Conservation (phyloP, 2,888 invertebrate genomes). For the Micropterix aruncella region DNA sequence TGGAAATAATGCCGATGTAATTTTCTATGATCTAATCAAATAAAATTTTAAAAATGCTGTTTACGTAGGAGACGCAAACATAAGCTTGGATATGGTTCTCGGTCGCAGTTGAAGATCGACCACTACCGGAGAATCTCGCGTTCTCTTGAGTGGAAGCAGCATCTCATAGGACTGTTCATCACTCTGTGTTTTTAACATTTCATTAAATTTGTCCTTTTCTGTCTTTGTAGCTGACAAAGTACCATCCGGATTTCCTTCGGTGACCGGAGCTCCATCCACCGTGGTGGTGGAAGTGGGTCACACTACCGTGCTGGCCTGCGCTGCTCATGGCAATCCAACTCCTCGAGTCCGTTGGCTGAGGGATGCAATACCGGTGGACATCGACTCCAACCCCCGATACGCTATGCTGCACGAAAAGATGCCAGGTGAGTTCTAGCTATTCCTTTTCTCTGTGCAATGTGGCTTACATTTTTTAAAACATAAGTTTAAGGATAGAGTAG, state of each 20-base stretch:
- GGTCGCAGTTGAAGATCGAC: too few species aligned
- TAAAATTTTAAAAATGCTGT: too few species aligned
- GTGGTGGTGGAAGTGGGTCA: slow-evolving; percentile 95
- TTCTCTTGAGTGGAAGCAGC: too few species aligned
- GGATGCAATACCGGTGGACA: slow-evolving; percentile 81
- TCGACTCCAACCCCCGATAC: slow-evolving; percentile 69
- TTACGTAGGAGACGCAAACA: too few species aligned
- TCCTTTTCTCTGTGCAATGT: background rate
- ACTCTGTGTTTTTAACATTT: too few species aligned
- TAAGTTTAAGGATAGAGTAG: too few species aligned
- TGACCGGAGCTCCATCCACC: slow-evolving; percentile 70
- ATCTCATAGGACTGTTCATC: too few species aligned
- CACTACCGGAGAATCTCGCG: too few species aligned
- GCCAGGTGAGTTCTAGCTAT: slow-evolving; percentile 56
- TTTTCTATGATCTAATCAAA: too few species aligned
- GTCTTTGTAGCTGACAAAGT: slow-evolving; percentile 75
- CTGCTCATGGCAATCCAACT: slow-evolving; percentile 72
- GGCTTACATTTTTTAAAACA: background rate
- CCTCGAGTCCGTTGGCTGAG: slow-evolving; percentile 86
- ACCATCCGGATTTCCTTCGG: slow-evolving; percentile 82
- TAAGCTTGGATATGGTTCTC: too few species aligned
- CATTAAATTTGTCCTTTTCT: too few species aligned
- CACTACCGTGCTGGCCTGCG: slow-evolving; percentile 78
- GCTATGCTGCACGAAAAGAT: slow-evolving; percentile 67
- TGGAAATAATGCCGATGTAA: too few species aligned